Evolutionary conservation across 2,888 invertebrate genomes (phyloP).

Genomic region (Sphaerophoria taeniata): DNA sequence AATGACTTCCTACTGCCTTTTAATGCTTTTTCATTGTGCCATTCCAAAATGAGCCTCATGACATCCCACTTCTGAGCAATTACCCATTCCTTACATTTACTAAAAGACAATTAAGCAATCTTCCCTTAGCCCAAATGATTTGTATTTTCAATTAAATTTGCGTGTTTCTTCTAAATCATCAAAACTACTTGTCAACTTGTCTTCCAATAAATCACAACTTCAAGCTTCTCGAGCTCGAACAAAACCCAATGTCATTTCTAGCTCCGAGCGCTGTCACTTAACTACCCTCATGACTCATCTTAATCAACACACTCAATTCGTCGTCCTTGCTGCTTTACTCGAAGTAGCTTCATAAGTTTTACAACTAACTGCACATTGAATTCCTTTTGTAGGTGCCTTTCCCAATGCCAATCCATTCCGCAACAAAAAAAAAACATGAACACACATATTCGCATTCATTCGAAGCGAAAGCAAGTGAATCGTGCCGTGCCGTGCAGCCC

Average conservation of each 20-base stretch:
- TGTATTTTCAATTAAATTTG: slow-evolving; percentile 35
- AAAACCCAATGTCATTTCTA: neutral
- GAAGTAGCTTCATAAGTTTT: slow-evolving; percentile 45
- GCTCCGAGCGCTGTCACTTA: slow-evolving; percentile 56
- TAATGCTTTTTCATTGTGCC: too few species aligned
- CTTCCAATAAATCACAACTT: slow-evolving; percentile 46
- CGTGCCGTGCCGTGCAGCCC: slow-evolving; percentile 24
- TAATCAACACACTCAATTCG: slow-evolving; percentile 70
- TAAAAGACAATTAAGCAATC: neutral
- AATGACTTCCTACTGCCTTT: too few species aligned
- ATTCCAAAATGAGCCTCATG: too few species aligned
- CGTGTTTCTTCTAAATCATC: slow-evolving; percentile 7
- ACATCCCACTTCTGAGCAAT: neutral
- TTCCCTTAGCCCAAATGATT: neutral
- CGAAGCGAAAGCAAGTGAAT: slow-evolving; percentile 13
- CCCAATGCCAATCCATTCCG: slow-evolving; percentile 32
- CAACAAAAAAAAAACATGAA: neutral
- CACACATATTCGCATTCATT: slow-evolving; percentile 26
- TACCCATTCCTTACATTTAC: neutral
- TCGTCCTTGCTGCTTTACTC: slow-evolving; percentile 32
- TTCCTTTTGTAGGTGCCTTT: slow-evolving; percentile 30
- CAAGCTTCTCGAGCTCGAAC: slow-evolving; percentile 32
- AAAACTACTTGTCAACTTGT: slow-evolving; percentile 24
- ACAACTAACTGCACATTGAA: slow-evolving; percentile 57
- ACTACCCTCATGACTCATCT: slow-evolving; percentile 70